Conservation (phyloP, 2,888 invertebrate species). For the Ochlodes sylvanus region DNA sequence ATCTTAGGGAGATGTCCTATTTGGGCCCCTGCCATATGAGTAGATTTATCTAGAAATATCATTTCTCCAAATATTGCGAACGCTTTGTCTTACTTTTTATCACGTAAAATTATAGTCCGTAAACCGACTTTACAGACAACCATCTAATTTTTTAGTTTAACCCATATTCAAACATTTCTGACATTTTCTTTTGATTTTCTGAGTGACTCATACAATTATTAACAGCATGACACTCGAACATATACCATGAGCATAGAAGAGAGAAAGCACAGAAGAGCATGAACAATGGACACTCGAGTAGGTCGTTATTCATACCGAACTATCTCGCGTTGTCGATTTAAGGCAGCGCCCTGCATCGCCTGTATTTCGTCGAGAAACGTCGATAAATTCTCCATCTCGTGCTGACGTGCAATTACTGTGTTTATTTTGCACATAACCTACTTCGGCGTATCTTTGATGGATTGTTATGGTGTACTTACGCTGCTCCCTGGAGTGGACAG, state of each 20-base stretch:
- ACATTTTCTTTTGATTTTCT: too few relatives aligned
- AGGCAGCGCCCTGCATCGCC: constrained; percentile 23
- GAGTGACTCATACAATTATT: too few relatives aligned
- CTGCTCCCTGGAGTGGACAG: neutral
- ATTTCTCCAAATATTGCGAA: neutral
- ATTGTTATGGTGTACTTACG: constrained; percentile 20
- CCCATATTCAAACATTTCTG: too few relatives aligned
- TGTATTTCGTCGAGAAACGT: constrained; percentile 31
- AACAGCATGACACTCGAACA: too few relatives aligned
- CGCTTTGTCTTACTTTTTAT: neutral
- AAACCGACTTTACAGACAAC: too few relatives aligned
- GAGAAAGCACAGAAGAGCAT: neutral
- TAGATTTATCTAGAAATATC: constrained; percentile 15
- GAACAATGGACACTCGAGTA: neutral
- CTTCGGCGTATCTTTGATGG: constrained; percentile 19
- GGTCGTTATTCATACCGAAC: constrained; percentile 20
- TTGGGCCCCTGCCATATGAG: constrained; percentile 22
- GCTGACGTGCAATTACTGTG: constrained; percentile 30
- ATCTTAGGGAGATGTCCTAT: constrained; percentile 20
- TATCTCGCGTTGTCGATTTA: constrained; percentile 16
- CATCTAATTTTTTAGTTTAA: too few relatives aligned
- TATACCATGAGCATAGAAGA: too few relatives aligned
- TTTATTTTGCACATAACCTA: constrained; percentile 30
- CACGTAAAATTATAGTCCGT: too few relatives aligned
- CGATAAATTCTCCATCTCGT: constrained; percentile 29